Evolutionary conservation across 1,140 invertebrate species (phyloP).

Genomic region (Eriocheir sinensis): DNA sequence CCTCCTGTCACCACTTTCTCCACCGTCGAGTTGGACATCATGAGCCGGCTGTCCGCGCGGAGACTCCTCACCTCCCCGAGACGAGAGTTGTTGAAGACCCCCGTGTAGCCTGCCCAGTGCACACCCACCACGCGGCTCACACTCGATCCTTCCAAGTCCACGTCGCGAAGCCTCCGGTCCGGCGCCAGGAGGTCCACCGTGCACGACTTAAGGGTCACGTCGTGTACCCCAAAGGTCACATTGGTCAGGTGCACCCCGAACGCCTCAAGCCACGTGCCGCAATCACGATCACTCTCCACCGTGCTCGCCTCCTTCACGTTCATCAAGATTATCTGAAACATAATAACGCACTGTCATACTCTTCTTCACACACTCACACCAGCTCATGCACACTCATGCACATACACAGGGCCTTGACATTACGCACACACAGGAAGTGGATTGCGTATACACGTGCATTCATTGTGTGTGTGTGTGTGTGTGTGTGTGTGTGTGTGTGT

Average conservation of each 20-base stretch:
- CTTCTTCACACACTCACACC: neutral
- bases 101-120: slow-evolving; percentile 68
- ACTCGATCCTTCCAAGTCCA: slow-evolving; percentile 46
- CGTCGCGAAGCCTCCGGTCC: slow-evolving; percentile 59
- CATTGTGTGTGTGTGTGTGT: slow-evolving; percentile 36
- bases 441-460: neutral
- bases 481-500: slow-evolving; percentile 24
- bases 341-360: neutral
- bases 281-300: slow-evolving; percentile 49
- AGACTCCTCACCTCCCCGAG: slow-evolving; percentile 53
- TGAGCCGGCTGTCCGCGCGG: slow-evolving; percentile 59
- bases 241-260: slow-evolving; percentile 51
- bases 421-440: too few relatives aligned
- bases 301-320: slow-evolving; percentile 51
- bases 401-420: neutral
- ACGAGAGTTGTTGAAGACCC: slow-evolving; percentile 64
- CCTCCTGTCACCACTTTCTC: slow-evolving; percentile 16
- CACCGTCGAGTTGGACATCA: slow-evolving; percentile 57
- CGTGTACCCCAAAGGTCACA: slow-evolving; percentile 58
- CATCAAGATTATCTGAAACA: slow-evolving; percentile 61
- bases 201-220: slow-evolving; percentile 57
- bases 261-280: slow-evolving; percentile 69
- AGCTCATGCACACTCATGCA: neutral
- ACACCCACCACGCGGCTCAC: slow-evolving; percentile 47
- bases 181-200: slow-evolving; percentile 58